These are phyloP conservation scores for Planiliza haematocheilus DNA, from an alignment of 2,113 vertebrate genomes.

Conservation along the genomic window DNA sequence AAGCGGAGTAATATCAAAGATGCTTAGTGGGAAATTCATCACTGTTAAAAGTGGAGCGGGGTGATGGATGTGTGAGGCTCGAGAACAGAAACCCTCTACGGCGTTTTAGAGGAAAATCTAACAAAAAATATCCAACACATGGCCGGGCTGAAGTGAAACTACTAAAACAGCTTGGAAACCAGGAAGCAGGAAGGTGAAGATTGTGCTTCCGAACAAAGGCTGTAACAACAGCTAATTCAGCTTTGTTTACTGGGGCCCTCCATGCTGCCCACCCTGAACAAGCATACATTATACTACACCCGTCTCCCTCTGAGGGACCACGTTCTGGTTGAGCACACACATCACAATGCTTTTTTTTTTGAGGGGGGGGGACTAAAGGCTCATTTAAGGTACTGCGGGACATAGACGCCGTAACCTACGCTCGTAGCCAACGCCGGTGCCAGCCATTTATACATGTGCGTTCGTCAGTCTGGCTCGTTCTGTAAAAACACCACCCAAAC, in stretches of 20 bases:
- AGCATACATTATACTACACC: conserved; percentile 60
- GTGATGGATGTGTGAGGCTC: conserved; percentile 35
- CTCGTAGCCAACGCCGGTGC: too few relatives aligned
- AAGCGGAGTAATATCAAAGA: conserved; percentile 28
- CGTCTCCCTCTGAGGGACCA: conserved; percentile 25
- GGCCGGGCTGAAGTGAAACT: background rate
- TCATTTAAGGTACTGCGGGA: too few relatives aligned
- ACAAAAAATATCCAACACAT: background rate
- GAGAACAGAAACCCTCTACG: conserved; percentile 45
- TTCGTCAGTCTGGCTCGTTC: too few relatives aligned
- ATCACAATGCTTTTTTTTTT: conserved; percentile 21
- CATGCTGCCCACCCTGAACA: conserved; percentile 39
- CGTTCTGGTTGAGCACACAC: conserved; percentile 50
- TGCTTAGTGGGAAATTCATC: conserved; percentile 44
- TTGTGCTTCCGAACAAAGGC: conserved; percentile 45
- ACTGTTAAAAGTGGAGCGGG: conserved; percentile 16
- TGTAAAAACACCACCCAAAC: too few relatives aligned
- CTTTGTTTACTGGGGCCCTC: conserved; percentile 38
- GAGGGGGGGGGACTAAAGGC: too few relatives aligned
- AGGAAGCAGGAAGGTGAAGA: conserved; percentile 30
- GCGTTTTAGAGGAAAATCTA: conserved; percentile 3
- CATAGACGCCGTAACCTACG: too few relatives aligned
- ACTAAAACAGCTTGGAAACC: background rate
- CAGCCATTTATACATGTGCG: too few relatives aligned
- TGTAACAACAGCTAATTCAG: conserved; percentile 36